These are phyloP conservation scores for Drosophila grimshawi DNA, from an alignment of 1,140 invertebrate genomes.

Conservation along the genomic window DNA sequence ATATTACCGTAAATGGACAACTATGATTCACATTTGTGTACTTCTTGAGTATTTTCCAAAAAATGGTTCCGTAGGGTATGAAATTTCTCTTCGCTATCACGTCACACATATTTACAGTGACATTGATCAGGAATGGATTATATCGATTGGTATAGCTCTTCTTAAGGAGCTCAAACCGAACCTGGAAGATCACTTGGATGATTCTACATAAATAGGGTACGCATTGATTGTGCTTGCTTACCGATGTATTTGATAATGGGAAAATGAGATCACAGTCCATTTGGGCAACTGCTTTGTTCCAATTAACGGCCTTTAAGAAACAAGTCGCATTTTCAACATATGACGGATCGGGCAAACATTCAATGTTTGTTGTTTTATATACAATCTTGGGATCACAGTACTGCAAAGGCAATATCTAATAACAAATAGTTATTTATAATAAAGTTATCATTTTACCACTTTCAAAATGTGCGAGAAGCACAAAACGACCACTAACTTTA, in stretches of 20 bases:
- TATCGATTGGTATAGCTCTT: slow-evolving; percentile 46
- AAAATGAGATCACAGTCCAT: slow-evolving; percentile 25
- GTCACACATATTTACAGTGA: slow-evolving; percentile 17
- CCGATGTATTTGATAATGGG: slow-evolving; percentile 11
- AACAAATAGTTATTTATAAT: not conserved
- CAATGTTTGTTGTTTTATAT: slow-evolving; percentile 35
- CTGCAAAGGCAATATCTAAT: not conserved
- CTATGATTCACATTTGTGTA: slow-evolving; percentile 34
- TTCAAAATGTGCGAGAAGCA: not conserved
- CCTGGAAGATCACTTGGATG: not conserved
- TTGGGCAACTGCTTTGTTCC: slow-evolving; percentile 28
- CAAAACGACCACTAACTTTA: not conserved
- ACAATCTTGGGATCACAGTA: not conserved
- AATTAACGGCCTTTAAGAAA: slow-evolving; percentile 32
- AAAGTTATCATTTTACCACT: not conserved
- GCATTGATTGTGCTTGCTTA: slow-evolving; percentile 2
- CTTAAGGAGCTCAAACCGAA: slow-evolving; percentile 17
- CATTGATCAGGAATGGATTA: slow-evolving; percentile 47
- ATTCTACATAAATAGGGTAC: too few relatives aligned
- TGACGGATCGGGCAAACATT: slow-evolving; percentile 16
- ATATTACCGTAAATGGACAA: slow-evolving; percentile 12
- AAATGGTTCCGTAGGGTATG: slow-evolving; percentile 16
- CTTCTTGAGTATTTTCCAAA: slow-evolving; percentile 2
- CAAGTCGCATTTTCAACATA: slow-evolving; percentile 10
- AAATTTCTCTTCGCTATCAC: slow-evolving; percentile 30